These are phyloP conservation scores for Spondyliosoma cantharus DNA, from an alignment of 2,797 vertebrate genomes.

Conservation along the genomic window DNA sequence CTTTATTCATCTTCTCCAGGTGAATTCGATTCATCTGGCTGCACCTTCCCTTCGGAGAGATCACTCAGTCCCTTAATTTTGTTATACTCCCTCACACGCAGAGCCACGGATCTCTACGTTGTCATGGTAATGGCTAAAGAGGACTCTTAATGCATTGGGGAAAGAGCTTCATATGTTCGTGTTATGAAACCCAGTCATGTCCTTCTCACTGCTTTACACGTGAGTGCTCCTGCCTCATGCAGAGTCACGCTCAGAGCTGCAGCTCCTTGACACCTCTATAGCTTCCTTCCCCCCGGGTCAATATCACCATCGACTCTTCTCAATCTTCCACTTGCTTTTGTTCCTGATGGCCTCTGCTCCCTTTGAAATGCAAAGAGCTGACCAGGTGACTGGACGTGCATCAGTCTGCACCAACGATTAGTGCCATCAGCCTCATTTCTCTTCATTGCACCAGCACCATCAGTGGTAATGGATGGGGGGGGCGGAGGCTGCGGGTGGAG, in stretches of 20 bases:
- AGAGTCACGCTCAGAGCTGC: conserved; percentile 28
- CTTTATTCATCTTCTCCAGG: conserved; percentile 39
- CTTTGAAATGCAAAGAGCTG: conserved; percentile 40
- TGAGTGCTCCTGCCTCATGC: conserved; percentile 36
- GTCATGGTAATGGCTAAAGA: conserved; percentile 74
- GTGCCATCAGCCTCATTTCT: conserved; percentile 60
- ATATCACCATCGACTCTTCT: conserved; percentile 13
- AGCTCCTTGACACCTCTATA: conserved; percentile 8
- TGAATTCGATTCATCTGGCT: conserved; percentile 32
- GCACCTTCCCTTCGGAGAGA: conserved; percentile 29
- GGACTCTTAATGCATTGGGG: conserved; percentile 34
- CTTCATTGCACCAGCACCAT: conserved; percentile 50
- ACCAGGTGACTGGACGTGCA: conserved; percentile 51
- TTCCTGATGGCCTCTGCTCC: conserved; percentile 38
- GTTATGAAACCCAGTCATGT: conserved; percentile 38
- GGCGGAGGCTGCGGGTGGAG: conserved; percentile 27
- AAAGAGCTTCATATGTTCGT: conserved; percentile 30
- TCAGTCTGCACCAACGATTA: conserved; percentile 54
- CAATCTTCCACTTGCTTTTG: conserved; percentile 32
- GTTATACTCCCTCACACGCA: conserved; percentile 24
- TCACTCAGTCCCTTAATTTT: conserved; percentile 56
- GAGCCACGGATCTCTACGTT: conserved; percentile 49
- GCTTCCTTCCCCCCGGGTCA: conserved; percentile 8
- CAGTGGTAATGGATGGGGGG: conserved; percentile 49
- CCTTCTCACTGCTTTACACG: conserved; percentile 25